A percentile compares a stretch with the other conserved stretches of the same genome.
Conservation (phyloP, 2,797 vertebrate species). For the Kryptopterus vitreolus region DNA sequence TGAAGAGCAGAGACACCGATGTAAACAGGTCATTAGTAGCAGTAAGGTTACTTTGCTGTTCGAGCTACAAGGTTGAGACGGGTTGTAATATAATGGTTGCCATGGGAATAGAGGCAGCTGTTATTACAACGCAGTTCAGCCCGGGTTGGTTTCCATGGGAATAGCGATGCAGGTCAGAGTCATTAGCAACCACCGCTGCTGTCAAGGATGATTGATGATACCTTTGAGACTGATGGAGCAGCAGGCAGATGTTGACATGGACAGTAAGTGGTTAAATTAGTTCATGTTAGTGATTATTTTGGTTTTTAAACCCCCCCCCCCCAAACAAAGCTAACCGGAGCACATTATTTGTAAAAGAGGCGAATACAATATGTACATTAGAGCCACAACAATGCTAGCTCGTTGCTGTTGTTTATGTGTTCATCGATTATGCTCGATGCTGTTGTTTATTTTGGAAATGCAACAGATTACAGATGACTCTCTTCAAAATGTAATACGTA, state of each 20-base stretch:
- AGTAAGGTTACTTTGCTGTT: slow-evolving; percentile 32
- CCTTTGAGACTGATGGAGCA: slow-evolving; percentile 19
- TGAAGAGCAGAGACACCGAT: background rate
- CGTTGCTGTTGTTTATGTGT: background rate
- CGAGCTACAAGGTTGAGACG: slow-evolving; percentile 27
- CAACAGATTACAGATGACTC: too few species aligned
- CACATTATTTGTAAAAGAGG: background rate
- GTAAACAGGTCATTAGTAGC: slow-evolving; percentile 34
- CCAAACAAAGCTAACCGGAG: background rate
- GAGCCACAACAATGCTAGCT: background rate
- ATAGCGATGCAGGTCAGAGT: slow-evolving; percentile 47
- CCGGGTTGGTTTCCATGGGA: slow-evolving; percentile 46
- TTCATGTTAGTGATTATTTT: background rate
- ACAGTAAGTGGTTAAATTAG: slow-evolving; percentile 37
- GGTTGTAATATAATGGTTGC: slow-evolving; percentile 41
- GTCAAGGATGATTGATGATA: slow-evolving; percentile 48
- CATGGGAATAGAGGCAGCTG: slow-evolving; percentile 40
- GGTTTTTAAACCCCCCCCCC: too few species aligned
- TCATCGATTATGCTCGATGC: too few species aligned
- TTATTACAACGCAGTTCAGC: slow-evolving; percentile 38
- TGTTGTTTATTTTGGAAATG: too few species aligned
- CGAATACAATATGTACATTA: background rate
- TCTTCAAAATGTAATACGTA: too few species aligned
- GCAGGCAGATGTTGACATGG: slow-evolving; percentile 23
- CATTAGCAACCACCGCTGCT: slow-evolving; percentile 47